Evolutionary conservation across 2,113 vertebrate genomes (phyloP).

Genomic region (Cacatua alba): DNA sequence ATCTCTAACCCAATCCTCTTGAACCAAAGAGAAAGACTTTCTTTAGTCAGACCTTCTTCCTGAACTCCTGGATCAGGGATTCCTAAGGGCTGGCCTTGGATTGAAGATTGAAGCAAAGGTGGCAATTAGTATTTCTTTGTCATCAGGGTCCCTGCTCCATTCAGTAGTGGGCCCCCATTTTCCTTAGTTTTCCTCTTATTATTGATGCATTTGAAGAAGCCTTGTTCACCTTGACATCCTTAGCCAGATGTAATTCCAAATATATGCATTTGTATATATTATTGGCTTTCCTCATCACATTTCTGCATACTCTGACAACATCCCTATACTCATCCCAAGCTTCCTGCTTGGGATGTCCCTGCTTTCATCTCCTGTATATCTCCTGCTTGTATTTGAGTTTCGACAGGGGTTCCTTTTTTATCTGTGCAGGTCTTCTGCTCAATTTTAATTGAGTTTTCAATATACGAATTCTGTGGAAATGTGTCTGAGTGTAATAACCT

Average conservation of each 20-base stretch:
- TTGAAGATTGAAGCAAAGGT: background rate
- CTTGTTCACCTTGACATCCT: background rate
- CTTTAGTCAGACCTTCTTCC: background rate
- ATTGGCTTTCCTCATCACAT: background rate
- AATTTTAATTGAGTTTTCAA: conserved; percentile 65
- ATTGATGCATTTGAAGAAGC: background rate
- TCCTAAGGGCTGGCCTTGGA: background rate
- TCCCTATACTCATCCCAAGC: background rate
- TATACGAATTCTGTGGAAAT: conserved; percentile 70
- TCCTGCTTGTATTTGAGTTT: background rate
- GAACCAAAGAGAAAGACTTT: background rate
- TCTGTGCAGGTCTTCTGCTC: background rate
- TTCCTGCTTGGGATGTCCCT: background rate
- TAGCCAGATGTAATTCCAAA: background rate
- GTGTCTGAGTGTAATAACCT: conserved; percentile 67
- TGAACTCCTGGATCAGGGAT: background rate
- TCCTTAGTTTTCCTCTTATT: background rate
- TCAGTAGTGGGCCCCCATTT: background rate
- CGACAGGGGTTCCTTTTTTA: background rate
- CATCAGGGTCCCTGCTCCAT: background rate
- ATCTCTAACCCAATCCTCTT: background rate
- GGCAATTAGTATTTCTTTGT: background rate
- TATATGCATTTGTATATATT: background rate
- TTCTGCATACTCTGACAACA: background rate
- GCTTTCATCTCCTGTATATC: background rate